Base-by-base conservation (phyloP, 2,113 vertebrate species). In the Megaceryle maxima region DNA sequence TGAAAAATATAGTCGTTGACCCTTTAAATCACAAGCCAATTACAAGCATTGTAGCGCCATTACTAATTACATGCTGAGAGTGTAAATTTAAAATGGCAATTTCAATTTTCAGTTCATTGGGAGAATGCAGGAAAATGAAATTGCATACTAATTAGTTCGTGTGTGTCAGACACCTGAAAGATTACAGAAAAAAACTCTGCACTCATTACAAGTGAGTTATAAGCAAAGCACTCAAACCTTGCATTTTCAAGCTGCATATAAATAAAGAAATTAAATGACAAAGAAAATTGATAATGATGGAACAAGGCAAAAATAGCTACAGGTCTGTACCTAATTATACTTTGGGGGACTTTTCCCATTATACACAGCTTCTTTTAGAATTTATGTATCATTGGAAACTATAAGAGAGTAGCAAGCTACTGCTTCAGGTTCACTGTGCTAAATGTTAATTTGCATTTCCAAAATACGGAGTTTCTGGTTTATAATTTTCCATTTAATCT, bases 31-130 rank as follows among this genome's bases (percentile, higher is more conserved):
- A 81, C 86, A 85, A 97, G 90, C 68, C 88, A 97, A 95, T 97
- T 97, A 97, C 48, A 87, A 94, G 87, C 77, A 97, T 96, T 87
- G 91, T 93, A 92, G 77, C 96, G n/a, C 63, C 86, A 97, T 96
- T 93, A 96, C 92, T 97, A 97, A 98, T 96, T 97, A 93, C 86
- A 95, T 81, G 73, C 92, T 94, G 96, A 90, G 75, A 83, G 69
- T 93, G 86, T 97, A 97, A 96, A 97, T 97, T 98, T 96, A 97
- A 97, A 98, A 96, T 87, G 80, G 70, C 73, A 95, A 97, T 97
- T 98, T 98, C 91, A 96, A 96, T 98, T 97, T 97, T 96, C 80
- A 94, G 92, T 96, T 97, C 82, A 95, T 89, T 88, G 95, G 86
- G 79, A 97, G 82, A 97, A 97, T 75, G 76, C 55, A 87, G 80